Evolutionary conservation across 2,113 vertebrate species (phyloP).

Genomic region (Ceuthmochares aereus): DNA sequence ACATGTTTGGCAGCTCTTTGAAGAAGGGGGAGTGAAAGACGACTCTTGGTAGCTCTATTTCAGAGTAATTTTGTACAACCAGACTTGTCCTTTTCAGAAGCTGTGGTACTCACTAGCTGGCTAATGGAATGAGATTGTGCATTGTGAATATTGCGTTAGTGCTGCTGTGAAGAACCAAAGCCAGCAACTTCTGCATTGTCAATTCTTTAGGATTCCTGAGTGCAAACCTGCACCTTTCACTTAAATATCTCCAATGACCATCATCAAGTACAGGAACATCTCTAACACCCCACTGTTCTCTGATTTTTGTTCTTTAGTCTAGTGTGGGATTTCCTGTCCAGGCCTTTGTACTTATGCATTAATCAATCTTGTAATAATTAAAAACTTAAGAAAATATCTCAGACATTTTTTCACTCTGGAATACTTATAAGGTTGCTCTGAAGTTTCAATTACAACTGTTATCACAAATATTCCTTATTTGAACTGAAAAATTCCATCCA

Average conservation of each 20-base stretch:
- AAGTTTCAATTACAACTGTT: background rate
- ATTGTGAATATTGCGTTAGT: background rate
- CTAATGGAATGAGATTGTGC: background rate
- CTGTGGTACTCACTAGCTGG: background rate
- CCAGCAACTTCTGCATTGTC: background rate
- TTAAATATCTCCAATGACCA: background rate
- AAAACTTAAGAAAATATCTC: background rate
- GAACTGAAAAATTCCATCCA: background rate
- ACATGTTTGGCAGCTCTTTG: conserved; percentile 52
- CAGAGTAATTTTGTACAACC: background rate
- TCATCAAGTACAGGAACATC: background rate
- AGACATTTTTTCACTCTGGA: background rate
- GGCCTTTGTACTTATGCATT: background rate
- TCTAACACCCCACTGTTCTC: background rate
- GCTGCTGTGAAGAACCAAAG: background rate
- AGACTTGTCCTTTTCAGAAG: conserved; percentile 22
- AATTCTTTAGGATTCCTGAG: background rate
- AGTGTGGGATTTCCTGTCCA: background rate
- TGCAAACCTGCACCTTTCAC: background rate
- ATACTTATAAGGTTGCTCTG: background rate
- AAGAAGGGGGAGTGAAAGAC: background rate
- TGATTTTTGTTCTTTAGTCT: background rate
- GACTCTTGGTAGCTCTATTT: conserved; percentile 37
- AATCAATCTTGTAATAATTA: background rate
- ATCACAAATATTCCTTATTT: background rate